Percentiles rank a stretch among this genome's conserved stretches.
Conservation (phyloP, 2,113 vertebrate genomes). For the Hirundichthys speculiger region DNA sequence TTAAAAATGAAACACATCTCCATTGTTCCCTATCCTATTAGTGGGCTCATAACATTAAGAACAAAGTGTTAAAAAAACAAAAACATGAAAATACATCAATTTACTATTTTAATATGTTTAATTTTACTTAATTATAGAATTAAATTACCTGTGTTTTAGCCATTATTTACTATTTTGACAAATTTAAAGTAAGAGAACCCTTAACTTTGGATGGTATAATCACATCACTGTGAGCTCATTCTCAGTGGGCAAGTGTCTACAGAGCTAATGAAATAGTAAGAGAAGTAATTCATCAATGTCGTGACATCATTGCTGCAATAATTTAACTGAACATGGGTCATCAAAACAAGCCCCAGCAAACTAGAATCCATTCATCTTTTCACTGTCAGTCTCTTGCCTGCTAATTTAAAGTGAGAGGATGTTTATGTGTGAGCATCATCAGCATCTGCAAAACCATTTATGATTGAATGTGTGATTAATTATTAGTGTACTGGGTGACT, state of each 20-base stretch:
- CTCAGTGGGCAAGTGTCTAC: conserved; percentile 52
- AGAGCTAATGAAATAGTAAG: conserved; percentile 62
- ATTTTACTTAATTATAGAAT: too few species aligned
- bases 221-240: conserved; percentile 33
- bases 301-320: conserved; percentile 69
- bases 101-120: too few species aligned
- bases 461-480: conserved; percentile 54
- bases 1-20: too few species aligned
- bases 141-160: too few species aligned
- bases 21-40: too few species aligned
- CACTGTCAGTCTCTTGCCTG: conserved; percentile 34
- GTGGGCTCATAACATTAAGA: too few species aligned
- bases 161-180: too few species aligned
- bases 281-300: conserved; percentile 66
- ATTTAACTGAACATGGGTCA: conserved; percentile 70
- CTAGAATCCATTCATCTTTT: conserved; percentile 65
- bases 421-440: conserved; percentile 46
- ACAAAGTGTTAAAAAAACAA: too few species aligned
- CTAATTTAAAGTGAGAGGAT: conserved; percentile 57
- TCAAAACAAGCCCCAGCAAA: conserved; percentile 66
- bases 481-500: conserved; percentile 50
- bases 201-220: conserved; percentile 33
- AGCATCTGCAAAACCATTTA: conserved; percentile 44
- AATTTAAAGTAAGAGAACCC: conserved; percentile 9
- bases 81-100: too few species aligned